These are phyloP conservation scores for Acholoe squamosa DNA, from an alignment of 2,888 invertebrate species.

Conservation along the genomic window DNA sequence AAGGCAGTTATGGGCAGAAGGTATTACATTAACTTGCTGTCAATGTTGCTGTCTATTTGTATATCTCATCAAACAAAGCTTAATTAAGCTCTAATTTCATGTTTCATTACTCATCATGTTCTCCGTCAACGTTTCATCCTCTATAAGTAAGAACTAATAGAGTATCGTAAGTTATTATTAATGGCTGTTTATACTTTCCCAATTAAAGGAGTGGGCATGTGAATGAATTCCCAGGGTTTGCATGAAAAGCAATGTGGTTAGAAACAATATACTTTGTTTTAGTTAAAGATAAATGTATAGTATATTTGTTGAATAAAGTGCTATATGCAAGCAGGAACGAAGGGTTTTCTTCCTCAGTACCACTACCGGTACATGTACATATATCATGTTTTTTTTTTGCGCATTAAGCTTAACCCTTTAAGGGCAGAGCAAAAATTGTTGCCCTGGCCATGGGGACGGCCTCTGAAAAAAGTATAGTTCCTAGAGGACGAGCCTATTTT, in stretches of 20 bases:
- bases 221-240: conserved; percentile 35
- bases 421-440: too few relatives aligned
- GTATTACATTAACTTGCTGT: conserved; percentile 27
- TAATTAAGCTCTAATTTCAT: conserved; percentile 32
- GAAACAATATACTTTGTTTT: conserved; percentile 46
- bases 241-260: conserved; percentile 15
- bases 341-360: too few relatives aligned
- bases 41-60: conserved; percentile 31
- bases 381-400: too few relatives aligned
- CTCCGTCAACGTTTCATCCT: conserved; percentile 49
- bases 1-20: background rate
- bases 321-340: conserved; percentile 24
- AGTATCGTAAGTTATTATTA: conserved; percentile 37
- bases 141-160: conserved; percentile 31
- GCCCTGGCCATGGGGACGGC: too few relatives aligned
- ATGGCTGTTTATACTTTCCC: conserved; percentile 10
- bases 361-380: too few relatives aligned
- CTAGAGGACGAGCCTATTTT: too few relatives aligned
- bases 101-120: conserved; percentile 49
- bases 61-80: conserved; percentile 14
- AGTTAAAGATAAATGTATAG: conserved; percentile 45
- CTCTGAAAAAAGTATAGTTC: too few relatives aligned
- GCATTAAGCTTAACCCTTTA: too few relatives aligned
- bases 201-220: conserved; percentile 18
- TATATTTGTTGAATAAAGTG: conserved; percentile 57